Percentiles rank a stretch among this genome's conserved stretches.
Conservation (phyloP, 2,888 invertebrate species). For the Deilephila porcellus region DNA sequence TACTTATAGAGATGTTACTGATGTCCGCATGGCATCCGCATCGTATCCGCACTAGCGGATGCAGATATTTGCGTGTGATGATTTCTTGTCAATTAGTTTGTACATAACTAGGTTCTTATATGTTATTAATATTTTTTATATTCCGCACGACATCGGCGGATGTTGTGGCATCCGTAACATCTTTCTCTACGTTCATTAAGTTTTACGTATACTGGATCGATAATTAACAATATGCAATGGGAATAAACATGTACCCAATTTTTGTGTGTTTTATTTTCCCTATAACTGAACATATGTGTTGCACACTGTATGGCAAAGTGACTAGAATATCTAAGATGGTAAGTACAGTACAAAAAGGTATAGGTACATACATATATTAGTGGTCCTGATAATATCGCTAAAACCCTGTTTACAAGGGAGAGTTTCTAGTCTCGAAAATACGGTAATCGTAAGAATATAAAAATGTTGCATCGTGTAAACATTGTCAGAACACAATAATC, state of each 20-base stretch:
- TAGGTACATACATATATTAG: too few species aligned
- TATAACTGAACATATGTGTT: neutral
- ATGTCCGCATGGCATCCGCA: neutral
- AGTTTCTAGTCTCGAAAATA: too few species aligned
- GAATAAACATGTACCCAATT: conserved; percentile 69
- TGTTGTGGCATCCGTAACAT: conserved; percentile 10
- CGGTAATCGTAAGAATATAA: too few species aligned
- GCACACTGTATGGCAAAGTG: neutral
- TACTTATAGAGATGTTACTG: conserved; percentile 8
- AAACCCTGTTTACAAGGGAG: too few species aligned
- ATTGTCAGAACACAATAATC: too few species aligned
- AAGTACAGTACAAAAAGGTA: too few species aligned
- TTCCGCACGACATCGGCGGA: neutral
- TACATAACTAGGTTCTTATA: conserved; percentile 7
- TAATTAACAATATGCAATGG: conserved; percentile 37
- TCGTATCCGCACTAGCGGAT: neutral
- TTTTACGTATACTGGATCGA: conserved; percentile 19
- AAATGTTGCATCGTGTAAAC: too few species aligned
- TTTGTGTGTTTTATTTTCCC: conserved; percentile 39
- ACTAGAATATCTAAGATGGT: too few species aligned
- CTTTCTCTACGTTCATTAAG: conserved; percentile 3
- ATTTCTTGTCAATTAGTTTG: conserved; percentile 20
- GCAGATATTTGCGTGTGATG: neutral
- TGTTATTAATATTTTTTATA: conserved; percentile 2
- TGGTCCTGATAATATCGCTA: too few species aligned